A percentile compares a stretch with the other conserved stretches of the same genome.
Evolutionary conservation across 2,797 vertebrate genomes (phyloP).

Genomic region (Glossophaga mutica): DNA sequence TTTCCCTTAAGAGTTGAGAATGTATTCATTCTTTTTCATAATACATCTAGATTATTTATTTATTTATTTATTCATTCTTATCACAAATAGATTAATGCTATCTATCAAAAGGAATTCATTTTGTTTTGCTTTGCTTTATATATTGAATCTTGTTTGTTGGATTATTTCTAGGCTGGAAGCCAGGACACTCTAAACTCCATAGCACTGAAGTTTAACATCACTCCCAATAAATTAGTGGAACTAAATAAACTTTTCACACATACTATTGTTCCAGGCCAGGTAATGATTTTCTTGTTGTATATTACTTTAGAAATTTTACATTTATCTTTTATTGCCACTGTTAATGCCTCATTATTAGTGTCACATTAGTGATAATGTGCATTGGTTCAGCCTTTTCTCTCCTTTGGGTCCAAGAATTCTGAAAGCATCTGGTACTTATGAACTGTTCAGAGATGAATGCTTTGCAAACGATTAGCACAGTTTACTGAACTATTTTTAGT

Average conservation of each 20-base stretch:
- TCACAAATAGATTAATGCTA: neutral
- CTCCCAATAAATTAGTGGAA: slow-evolving; percentile 97
- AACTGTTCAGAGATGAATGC: neutral
- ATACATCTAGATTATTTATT: neutral
- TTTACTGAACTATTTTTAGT: neutral
- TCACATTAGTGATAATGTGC: neutral
- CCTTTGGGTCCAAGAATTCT: neutral
- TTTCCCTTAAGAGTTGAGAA: slow-evolving; percentile 19
- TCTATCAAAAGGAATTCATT: neutral
- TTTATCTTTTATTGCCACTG: neutral
- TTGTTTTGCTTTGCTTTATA: neutral
- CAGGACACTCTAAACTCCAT: slow-evolving; percentile 96
- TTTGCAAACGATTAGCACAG: neutral
- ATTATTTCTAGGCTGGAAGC: slow-evolving; percentile 83
- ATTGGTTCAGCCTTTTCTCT: neutral
- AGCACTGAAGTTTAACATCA: slow-evolving; percentile 96
- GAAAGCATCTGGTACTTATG: neutral
- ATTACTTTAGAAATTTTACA: neutral
- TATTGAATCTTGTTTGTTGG: slow-evolving; percentile 44
- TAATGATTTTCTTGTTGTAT: slow-evolving; percentile 76
- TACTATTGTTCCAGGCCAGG: slow-evolving; percentile 95
- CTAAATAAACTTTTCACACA: slow-evolving; percentile 95
- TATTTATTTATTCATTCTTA: neutral
- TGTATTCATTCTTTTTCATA: neutral
- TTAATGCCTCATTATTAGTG: neutral